Base-by-base conservation (phyloP, 2,888 invertebrate species). In the Abrostola tripartita region DNA sequence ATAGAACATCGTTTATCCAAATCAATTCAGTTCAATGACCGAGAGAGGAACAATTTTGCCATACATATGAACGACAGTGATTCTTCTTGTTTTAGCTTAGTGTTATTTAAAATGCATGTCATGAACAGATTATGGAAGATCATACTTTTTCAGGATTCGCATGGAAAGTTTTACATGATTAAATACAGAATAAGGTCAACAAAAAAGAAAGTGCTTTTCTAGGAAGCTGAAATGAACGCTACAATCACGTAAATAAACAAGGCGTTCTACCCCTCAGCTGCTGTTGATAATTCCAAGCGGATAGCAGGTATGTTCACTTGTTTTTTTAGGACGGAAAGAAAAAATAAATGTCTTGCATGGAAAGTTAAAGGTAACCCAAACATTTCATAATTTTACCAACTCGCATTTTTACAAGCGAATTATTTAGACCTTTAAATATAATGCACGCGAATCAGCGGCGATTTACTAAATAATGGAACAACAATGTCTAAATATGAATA, bases 221-320 rank as follows among this genome's bases (percentile, higher is more conserved):
- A 66, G 76, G 72, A 79, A 76, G 77, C 81, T 78, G 78, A 75
- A 84, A 81, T 81, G 75, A 78, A 73, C 78, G 74, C 72, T 76
- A 81, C 85, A 87, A 85, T 85, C 81, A 84, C 79, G 80, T 82
- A 86, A 85, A 84, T 83, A 87, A 85, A 86, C 82, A 86, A 83
- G 70, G 64, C 77, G 70, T 68, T 73, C 61, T 75, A 71, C 79
- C 76, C 72, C 70, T 71, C 67, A 66, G 79, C 71, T 72, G 79
- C 74, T 78, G 78, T 85, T 82, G 82, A 85, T 84, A 83, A 84
- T 86, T 80, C 79, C 74, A 73, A 71, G 78, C 62, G 81, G 71
- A 80, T 76, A 74, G 78, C 71, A 64, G 76, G 77, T 71, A 62
- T 67, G 75, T 70, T 71, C 67, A 79, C 78, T 81, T 81, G 83